Percentiles rank a stretch among this genome's conserved stretches.
phyloP scores from a whole-genome alignment of 2,113 vertebrate species.

The Tychaedon coryphoeus region DNA sequence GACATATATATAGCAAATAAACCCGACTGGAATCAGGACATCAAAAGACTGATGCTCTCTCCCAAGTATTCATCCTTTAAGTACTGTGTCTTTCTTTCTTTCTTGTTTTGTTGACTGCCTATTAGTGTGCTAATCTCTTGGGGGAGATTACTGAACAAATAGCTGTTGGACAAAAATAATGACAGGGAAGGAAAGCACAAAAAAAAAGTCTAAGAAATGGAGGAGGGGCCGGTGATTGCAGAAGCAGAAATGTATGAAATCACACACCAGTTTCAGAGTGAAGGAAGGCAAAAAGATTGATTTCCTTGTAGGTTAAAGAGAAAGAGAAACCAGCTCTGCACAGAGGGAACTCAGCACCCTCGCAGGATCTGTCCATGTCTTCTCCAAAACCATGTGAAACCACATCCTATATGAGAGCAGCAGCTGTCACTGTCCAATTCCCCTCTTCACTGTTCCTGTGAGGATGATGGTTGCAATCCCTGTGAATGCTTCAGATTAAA shows the following conservation, averaged over 20 bases:
- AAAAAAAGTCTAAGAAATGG: neutral
- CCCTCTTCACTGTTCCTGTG: neutral
- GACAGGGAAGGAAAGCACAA: slow-evolving; percentile 26
- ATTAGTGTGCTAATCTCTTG: slow-evolving; percentile 63
- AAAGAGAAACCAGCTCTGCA: neutral
- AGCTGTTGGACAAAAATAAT: slow-evolving; percentile 64
- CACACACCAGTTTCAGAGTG: neutral
- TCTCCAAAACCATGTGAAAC: neutral
- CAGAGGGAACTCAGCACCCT: neutral
- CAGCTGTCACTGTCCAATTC: neutral
- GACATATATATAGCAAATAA: slow-evolving; percentile 65
- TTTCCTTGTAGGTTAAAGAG: neutral
- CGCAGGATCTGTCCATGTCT: neutral
- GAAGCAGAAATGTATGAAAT: neutral
- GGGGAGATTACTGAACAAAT: slow-evolving; percentile 63
- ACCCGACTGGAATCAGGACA: slow-evolving; percentile 49
- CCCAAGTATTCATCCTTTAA: slow-evolving; percentile 57
- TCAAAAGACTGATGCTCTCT: slow-evolving; percentile 58
- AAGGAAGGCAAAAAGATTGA: neutral
- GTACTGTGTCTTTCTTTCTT: slow-evolving; percentile 53
- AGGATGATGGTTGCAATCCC: neutral
- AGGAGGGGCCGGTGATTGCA: neutral
- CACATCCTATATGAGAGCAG: neutral
- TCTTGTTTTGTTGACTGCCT: slow-evolving; percentile 63
- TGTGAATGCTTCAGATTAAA: neutral